Evolutionary conservation across 2,888 invertebrate species (phyloP).

Genomic region (Noctua janthe): DNA sequence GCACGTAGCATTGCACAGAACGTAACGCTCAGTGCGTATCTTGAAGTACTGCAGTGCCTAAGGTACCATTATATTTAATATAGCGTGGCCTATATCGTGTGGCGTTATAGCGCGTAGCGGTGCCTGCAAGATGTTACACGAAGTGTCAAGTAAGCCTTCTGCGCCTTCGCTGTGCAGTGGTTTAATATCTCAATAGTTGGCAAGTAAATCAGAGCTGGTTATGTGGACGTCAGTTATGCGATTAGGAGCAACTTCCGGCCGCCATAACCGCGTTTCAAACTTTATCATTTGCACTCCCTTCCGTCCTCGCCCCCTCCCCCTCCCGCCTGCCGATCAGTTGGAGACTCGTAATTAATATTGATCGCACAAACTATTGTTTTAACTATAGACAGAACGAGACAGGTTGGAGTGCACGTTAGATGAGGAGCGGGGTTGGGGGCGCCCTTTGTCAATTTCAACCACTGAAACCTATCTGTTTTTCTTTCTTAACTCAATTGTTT

Average conservation of each 20-base stretch:
- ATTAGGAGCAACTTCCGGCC: conserved; percentile 56
- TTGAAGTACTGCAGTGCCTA: not conserved
- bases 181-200: conserved; percentile 48
- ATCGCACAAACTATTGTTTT: conserved; percentile 66
- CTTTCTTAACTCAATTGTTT: too few relatives aligned
- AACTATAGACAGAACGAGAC: conserved; percentile 44
- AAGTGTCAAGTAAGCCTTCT: conserved; percentile 11
- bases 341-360: conserved; percentile 66
- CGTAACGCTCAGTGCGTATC: not conserved
- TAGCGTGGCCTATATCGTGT: not conserved
- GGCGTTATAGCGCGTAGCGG: not conserved
- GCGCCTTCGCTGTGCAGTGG: not conserved
- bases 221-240: conserved; percentile 44
- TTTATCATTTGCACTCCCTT: conserved; percentile 70
- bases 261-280: conserved; percentile 72
- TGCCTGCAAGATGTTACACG: not conserved
- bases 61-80: too few relatives aligned
- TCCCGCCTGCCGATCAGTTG: not conserved
- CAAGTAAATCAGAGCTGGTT: conserved; percentile 49
- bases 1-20: not conserved
- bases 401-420: conserved; percentile 27
- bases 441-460: too few relatives aligned
- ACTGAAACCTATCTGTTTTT: not conserved
- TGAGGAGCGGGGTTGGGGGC: not conserved
- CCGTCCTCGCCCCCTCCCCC: not conserved